Base-by-base conservation (phyloP, 1,140 invertebrate genomes). In the Dreissena rostriformis region DNA sequence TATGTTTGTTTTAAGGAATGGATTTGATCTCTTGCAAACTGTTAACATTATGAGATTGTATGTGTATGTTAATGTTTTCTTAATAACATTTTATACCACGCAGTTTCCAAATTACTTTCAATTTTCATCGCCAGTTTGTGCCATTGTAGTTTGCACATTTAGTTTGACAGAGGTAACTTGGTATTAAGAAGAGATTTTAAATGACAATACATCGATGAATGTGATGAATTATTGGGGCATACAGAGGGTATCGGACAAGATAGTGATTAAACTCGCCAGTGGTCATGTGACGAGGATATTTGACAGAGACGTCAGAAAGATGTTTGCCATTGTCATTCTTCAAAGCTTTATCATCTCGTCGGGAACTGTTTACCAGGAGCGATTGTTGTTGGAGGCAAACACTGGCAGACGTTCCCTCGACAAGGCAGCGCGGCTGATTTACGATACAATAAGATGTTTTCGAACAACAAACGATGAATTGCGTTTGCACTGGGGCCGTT, bases 401-500 rank as follows among this genome's bases (percentile, higher is more conserved):
- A 79, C 53, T 68, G 77, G 57, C 49, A 11, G 53, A 79, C 77
- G 52, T 51, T 79, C 67, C 68, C 70, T 66, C 66, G 79, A 81
- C 79, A 81, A 24, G 26, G 0, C 26, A n/a, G 55, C 15, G 0
- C 26, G 80, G 67, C 70, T 82, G 80, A 82, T 82, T 73, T 73
- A 82, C 80, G 80, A 65, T 68, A 82, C 80, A 82, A 82, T 82
- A 82, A 82, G 71, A 72, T 74, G 71, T 67, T 75, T 75, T 67
- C 26, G 1, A 28, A 49, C 70, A 73, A 82, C 80, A 82, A 82
- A 82, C 74, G 80, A 49, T 55, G 26, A 26, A 55, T 63, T 17
- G 67, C 29, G 28, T 82, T 73, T 65, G 24, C 63, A n/a, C 57
- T 61, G 57, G 17, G 39, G 39, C 39, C 39, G 39, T 39, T 39